A percentile compares a stretch with the other conserved stretches of the same genome.
These are phyloP conservation scores for Hemiprocne comata DNA, from an alignment of 2,113 vertebrate species.

Conservation along the genomic window DNA sequence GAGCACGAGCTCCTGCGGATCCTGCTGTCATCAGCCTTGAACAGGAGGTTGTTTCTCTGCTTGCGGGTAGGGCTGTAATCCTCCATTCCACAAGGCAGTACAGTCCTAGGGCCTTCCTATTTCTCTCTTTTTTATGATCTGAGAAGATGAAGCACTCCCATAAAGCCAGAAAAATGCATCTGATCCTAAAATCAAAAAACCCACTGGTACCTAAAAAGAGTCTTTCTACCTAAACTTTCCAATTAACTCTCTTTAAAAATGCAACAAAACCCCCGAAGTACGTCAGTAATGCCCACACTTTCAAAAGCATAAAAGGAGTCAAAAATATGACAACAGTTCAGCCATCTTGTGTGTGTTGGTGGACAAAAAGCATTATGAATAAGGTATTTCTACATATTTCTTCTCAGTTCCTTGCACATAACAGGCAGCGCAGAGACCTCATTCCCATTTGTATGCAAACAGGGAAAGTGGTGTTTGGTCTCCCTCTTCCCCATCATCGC, in stretches of 20 bases:
- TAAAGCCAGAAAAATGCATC: not conserved
- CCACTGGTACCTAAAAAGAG: not conserved
- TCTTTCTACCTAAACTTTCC: not conserved
- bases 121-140: not conserved
- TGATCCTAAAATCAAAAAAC: not conserved
- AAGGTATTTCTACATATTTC: not conserved
- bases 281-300: not conserved
- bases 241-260: not conserved
- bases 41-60: not conserved
- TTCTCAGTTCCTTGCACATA: not conserved
- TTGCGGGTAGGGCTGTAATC: not conserved
- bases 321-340: not conserved
- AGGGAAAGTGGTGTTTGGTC: not conserved
- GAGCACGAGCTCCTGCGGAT: not conserved
- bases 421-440: not conserved
- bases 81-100: fast-evolving
- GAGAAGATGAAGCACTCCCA: not conserved
- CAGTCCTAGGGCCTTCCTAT: not conserved
- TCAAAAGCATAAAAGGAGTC: not conserved
- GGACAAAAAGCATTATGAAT: not conserved
- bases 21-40: not conserved
- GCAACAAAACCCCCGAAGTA: not conserved
- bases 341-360: not conserved
- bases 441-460: not conserved
- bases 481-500: not conserved